Conservation (phyloP, 2,797 vertebrate species). For the Austrolebias charrua region DNA sequence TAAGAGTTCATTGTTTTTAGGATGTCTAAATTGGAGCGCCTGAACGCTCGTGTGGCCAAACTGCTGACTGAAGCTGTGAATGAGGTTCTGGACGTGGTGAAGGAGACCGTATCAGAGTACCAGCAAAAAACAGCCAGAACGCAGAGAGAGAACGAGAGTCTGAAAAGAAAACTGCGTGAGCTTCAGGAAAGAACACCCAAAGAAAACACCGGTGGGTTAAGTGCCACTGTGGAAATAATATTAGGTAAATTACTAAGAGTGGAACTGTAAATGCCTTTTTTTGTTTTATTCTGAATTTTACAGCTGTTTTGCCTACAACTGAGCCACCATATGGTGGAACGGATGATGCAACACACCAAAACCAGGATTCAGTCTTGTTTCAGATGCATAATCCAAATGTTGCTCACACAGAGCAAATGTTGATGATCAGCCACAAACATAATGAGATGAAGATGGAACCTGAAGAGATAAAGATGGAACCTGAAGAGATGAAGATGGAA, state of each 20-base stretch:
- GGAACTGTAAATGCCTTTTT: neutral
- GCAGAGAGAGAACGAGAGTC: conserved; percentile 74
- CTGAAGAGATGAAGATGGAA: conserved; percentile 28
- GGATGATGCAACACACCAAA: conserved; percentile 1
- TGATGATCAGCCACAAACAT: neutral
- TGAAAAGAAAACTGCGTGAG: conserved; percentile 71
- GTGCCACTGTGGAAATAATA: neutral
- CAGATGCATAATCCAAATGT: conserved; percentile 22
- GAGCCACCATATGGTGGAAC: conserved; percentile 19
- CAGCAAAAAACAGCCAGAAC: conserved; percentile 76
- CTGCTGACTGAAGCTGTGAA: conserved; percentile 70
- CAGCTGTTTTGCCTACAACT: conserved; percentile 28
- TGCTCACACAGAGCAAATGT: conserved; percentile 20
- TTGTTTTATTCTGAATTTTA: conserved; percentile 6
- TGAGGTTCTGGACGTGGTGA: conserved; percentile 76
- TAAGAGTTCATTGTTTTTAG: conserved; percentile 33
- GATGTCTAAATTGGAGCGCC: conserved; percentile 77
- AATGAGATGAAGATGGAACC: conserved; percentile 27
- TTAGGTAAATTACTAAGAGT: neutral
- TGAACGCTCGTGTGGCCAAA: conserved; percentile 73
- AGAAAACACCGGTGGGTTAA: conserved; percentile 56
- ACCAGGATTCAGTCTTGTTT: conserved; percentile 17
- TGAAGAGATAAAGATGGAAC: conserved; percentile 29
- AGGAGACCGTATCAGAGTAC: conserved; percentile 74
- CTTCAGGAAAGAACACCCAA: conserved; percentile 62